Evolutionary conservation across 2,888 invertebrate species (phyloP).

Genomic region (Drosophila prostipennis): DNA sequence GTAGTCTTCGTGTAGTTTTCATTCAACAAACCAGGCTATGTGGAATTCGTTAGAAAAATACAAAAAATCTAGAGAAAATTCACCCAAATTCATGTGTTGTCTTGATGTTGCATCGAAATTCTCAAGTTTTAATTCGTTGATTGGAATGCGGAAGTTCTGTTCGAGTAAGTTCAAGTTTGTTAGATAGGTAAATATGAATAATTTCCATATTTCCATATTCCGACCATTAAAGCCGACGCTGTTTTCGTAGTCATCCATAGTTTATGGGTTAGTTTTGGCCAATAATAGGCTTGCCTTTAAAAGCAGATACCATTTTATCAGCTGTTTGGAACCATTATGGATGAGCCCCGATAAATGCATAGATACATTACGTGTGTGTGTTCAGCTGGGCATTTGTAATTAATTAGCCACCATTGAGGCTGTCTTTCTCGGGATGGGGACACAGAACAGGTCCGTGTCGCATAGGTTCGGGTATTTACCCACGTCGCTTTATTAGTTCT

Average conservation of each 20-base stretch:
- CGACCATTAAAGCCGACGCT: slow-evolving; percentile 1
- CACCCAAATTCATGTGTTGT: slow-evolving; percentile 19
- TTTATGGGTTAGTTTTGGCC: not conserved
- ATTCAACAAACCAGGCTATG: slow-evolving; percentile 21
- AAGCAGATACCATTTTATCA: slow-evolving; percentile 11
- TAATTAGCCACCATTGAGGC: slow-evolving; percentile 66
- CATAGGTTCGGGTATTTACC: slow-evolving; percentile 33
- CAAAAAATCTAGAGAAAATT: not conserved
- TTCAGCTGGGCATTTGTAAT: slow-evolving; percentile 50
- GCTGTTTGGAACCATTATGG: slow-evolving; percentile 11
- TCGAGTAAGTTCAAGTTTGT: slow-evolving; percentile 33
- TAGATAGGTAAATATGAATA: slow-evolving; percentile 26
- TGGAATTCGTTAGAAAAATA: slow-evolving; percentile 2
- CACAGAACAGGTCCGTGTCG: slow-evolving; percentile 57
- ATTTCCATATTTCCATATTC: not conserved
- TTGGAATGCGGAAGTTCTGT: slow-evolving; percentile 41
- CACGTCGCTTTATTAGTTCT: slow-evolving; percentile 66
- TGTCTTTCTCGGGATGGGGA: slow-evolving; percentile 26
- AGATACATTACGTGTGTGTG: not conserved
- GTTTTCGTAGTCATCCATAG: not conserved
- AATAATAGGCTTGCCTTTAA: no score
- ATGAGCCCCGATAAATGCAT: not conserved
- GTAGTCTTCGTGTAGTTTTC: not conserved
- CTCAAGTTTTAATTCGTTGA: slow-evolving; percentile 15
- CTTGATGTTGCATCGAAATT: slow-evolving; percentile 34